Evolutionary conservation across 2,797 vertebrate species (phyloP).

Genomic region (Pangasius mekongensis): DNA sequence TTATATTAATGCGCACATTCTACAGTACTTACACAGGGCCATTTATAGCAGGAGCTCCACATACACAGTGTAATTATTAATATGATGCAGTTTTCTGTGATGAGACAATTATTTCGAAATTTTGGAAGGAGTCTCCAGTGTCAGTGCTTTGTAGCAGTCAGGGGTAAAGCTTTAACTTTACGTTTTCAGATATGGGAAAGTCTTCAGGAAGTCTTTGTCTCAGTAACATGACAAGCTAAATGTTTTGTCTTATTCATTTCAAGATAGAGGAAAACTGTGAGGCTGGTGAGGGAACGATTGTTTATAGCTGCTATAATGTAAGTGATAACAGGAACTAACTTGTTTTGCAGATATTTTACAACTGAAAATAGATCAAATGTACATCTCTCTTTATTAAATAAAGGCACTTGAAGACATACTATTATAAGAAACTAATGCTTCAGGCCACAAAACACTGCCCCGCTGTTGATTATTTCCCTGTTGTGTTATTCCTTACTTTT

Average conservation of each 20-base stretch:
- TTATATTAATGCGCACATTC: background rate
- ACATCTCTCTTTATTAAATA: background rate
- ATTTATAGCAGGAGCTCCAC: background rate
- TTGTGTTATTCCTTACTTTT: background rate
- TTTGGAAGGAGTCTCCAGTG: background rate
- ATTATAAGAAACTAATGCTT: background rate
- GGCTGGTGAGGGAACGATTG: background rate
- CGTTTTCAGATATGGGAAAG: background rate
- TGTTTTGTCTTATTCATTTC: background rate
- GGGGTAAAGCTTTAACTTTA: background rate
- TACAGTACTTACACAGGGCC: background rate
- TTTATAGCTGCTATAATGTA: background rate
- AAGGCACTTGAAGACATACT: background rate
- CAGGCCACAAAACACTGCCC: background rate
- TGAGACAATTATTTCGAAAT: background rate
- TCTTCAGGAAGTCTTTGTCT: background rate
- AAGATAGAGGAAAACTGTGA: background rate
- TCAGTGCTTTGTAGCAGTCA: background rate
- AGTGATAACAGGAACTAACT: background rate
- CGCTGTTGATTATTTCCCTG: background rate
- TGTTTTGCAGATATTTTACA: background rate
- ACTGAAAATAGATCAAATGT: background rate
- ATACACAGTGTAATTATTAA: background rate
- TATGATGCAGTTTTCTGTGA: background rate
- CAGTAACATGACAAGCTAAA: background rate